Evolutionary conservation across 2,888 invertebrate species (phyloP).

Genomic region (Pachliopta kotzebuea): DNA sequence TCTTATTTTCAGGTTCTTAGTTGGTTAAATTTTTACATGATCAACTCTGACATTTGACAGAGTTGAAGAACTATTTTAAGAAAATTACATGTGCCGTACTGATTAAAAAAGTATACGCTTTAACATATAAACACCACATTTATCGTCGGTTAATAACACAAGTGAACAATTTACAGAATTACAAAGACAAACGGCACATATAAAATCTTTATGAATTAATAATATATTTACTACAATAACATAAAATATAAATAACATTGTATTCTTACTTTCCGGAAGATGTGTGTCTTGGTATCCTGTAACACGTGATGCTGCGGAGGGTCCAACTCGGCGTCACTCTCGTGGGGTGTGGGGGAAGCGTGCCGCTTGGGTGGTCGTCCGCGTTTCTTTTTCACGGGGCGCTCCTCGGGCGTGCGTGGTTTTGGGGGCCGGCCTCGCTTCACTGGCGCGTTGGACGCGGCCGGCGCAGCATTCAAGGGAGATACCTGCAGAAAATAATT

Average conservation of each 20-base stretch:
- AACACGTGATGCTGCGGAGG: slow-evolving; percentile 48
- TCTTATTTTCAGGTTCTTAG: too few relatives aligned
- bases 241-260: not conserved
- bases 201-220: too few relatives aligned
- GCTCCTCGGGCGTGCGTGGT: slow-evolving; percentile 54
- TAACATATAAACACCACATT: too few relatives aligned
- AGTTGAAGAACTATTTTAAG: too few relatives aligned
- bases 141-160: too few relatives aligned
- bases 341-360: slow-evolving; percentile 39
- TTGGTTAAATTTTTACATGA: too few relatives aligned
- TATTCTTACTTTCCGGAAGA: slow-evolving; percentile 61
- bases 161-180: too few relatives aligned
- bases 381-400: slow-evolving; percentile 65
- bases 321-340: slow-evolving; percentile 40
- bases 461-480: slow-evolving; percentile 35
- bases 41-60: too few relatives aligned
- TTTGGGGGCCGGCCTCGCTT: slow-evolving; percentile 80
- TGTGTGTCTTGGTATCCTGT: slow-evolving; percentile 66
- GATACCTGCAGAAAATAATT: slow-evolving; percentile 40
- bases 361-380: slow-evolving; percentile 66
- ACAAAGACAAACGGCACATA: too few relatives aligned
- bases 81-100: too few relatives aligned
- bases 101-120: too few relatives aligned
- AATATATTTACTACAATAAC: not conserved
- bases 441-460: slow-evolving; percentile 46